Evolutionary conservation across 1,140 invertebrate genomes (phyloP).

Genomic region (Sitobion miscanthi): DNA sequence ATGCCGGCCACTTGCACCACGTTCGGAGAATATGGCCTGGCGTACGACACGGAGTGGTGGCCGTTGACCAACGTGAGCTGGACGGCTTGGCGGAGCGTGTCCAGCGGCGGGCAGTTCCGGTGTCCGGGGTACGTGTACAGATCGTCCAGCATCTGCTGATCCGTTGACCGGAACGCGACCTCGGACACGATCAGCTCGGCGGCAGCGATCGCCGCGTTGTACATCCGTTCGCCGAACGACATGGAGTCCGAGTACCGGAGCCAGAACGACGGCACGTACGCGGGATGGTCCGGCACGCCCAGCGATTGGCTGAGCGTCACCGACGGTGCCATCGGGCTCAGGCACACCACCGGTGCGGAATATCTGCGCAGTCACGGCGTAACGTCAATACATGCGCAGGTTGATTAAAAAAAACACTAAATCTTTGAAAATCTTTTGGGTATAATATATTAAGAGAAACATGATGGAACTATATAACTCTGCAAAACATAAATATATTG

Average conservation of each 20-base stretch:
- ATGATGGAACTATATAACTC: too few species aligned
- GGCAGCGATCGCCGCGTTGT: not conserved
- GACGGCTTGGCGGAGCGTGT: constrained; percentile 59
- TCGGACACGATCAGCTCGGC: not conserved
- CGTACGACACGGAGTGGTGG: constrained; percentile 65
- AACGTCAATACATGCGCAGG: not conserved
- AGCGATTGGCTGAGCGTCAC: not conserved
- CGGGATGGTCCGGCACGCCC: not conserved
- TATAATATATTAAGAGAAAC: too few species aligned
- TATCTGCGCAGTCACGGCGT: not conserved
- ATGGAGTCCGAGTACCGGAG: constrained; percentile 2
- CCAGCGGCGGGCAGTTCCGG: constrained; percentile 21
- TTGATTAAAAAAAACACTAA: not conserved
- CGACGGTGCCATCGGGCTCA: not conserved
- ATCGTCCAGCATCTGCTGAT: not conserved
- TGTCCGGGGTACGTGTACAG: constrained; percentile 32
- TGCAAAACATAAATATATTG: not conserved
- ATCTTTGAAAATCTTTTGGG: not conserved
- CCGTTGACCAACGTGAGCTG: constrained; percentile 68
- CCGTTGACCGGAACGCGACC: not conserved
- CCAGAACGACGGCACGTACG: constrained; percentile 32
- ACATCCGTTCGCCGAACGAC: constrained; percentile 18
- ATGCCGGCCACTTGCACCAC: constrained; percentile 69
- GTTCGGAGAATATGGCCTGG: constrained; percentile 64
- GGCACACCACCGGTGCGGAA: not conserved